These are phyloP conservation scores for Halesus radiatus DNA, from an alignment of 1,140 invertebrate species.

Conservation along the genomic window DNA sequence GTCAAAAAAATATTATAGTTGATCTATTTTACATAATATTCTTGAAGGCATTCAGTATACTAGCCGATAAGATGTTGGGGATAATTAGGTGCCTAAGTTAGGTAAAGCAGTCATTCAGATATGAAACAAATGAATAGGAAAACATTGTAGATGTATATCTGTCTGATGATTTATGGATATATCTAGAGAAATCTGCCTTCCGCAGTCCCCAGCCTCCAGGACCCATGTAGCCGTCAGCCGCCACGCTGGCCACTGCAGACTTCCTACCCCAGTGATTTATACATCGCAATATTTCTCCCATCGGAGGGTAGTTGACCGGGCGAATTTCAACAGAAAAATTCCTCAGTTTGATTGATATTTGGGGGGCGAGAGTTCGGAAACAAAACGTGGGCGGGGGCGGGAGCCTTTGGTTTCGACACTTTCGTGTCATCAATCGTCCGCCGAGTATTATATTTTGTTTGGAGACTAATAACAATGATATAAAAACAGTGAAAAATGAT, in stretches of 20 bases:
- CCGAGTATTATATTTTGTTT: constrained; percentile 41
- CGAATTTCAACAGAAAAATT: constrained; percentile 39
- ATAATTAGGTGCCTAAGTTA: too few relatives aligned
- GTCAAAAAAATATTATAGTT: too few relatives aligned
- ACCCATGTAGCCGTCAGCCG: constrained; percentile 33
- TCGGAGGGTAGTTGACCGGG: constrained; percentile 38
- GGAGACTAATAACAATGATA: constrained; percentile 34
- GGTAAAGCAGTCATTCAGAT: background rate
- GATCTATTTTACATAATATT: too few relatives aligned
- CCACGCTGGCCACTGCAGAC: background rate
- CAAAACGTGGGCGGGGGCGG: constrained; percentile 22
- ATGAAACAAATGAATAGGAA: background rate
- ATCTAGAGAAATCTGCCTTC: constrained; percentile 12
- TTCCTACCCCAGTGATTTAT: constrained; percentile 27
- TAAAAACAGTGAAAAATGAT: constrained; percentile 37
- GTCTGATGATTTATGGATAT: background rate
- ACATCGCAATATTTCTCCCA: constrained; percentile 38
- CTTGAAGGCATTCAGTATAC: too few relatives aligned
- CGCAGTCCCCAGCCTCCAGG: background rate
- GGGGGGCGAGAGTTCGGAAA: constrained; percentile 32
- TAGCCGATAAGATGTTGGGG: too few relatives aligned
- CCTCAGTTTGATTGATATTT: constrained; percentile 41
- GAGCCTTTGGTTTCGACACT: constrained; percentile 45
- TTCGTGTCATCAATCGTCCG: constrained; percentile 46
- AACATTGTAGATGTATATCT: background rate